Percentiles rank a stretch among this genome's conserved stretches.
phyloP scores from a whole-genome alignment of 2,888 invertebrate genomes.

The Automeris io region DNA sequence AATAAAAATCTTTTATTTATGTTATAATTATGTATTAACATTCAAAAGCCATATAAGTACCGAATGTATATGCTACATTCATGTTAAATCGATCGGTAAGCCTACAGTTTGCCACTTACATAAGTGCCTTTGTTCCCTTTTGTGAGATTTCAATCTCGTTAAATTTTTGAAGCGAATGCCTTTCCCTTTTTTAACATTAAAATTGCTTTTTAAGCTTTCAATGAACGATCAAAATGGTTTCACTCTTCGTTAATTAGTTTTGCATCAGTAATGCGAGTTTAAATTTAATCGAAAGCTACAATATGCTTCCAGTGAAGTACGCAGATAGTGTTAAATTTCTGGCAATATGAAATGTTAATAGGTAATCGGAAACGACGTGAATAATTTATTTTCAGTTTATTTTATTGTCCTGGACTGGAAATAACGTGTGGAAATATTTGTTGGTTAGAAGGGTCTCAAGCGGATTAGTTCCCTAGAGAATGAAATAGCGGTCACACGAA shows the following conservation, averaged over 20 bases:
- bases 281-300: slow-evolving; percentile 22
- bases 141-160: slow-evolving; percentile 7
- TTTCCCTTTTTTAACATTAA: slow-evolving; percentile 33
- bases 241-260: slow-evolving; percentile 30
- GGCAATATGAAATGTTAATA: slow-evolving; percentile 21
- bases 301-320: neutral
- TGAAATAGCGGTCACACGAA: slow-evolving; percentile 48
- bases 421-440: slow-evolving; percentile 54
- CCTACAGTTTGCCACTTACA: neutral
- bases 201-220: slow-evolving; percentile 29
- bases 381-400: slow-evolving; percentile 36
- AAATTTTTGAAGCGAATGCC: slow-evolving; percentile 18
- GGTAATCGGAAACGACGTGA: slow-evolving; percentile 36
- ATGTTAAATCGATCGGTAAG: neutral
- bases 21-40: no score
- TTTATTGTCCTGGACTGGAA: slow-evolving; percentile 45
- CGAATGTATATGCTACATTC: no score
- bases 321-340: neutral
- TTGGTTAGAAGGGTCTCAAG: slow-evolving; percentile 44
- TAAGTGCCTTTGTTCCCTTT: slow-evolving; percentile 2
- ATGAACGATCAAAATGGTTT: slow-evolving; percentile 22
- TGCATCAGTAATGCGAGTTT: slow-evolving; percentile 34
- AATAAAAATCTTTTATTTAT: no score
- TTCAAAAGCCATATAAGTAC: no score
- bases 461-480: slow-evolving; percentile 50